phyloP scores from a whole-genome alignment of 2,797 vertebrate species.

The Aulostomus chinensis region DNA sequence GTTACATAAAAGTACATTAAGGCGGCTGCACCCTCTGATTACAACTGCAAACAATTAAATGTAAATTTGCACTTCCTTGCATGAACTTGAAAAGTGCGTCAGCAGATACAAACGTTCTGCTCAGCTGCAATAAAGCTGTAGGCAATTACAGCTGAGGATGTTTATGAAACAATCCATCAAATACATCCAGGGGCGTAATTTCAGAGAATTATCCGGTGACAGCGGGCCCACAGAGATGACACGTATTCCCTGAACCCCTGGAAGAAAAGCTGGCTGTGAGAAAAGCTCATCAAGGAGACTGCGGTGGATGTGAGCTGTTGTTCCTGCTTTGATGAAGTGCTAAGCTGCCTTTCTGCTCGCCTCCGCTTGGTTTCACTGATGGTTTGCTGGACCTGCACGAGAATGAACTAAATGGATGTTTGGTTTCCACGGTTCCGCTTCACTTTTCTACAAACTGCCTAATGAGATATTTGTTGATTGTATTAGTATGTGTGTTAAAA shows the following conservation, averaged over 20 bases:
- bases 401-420: constrained; percentile 22
- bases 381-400: constrained; percentile 32
- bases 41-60: constrained; percentile 39
- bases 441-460: constrained; percentile 16
- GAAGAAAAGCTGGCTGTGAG: constrained; percentile 23
- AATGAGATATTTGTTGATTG: too few relatives aligned
- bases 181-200: constrained; percentile 43
- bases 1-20: constrained; percentile 23
- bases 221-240: constrained; percentile 34
- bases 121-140: constrained; percentile 43
- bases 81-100: constrained; percentile 31
- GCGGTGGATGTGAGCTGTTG: constrained; percentile 22
- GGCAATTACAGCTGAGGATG: constrained; percentile 45
- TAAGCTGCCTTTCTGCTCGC: constrained; percentile 7
- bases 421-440: constrained; percentile 42
- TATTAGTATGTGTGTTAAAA: too few relatives aligned
- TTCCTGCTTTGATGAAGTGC: constrained; percentile 31
- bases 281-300: constrained; percentile 38
- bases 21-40: too few relatives aligned
- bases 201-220: constrained; percentile 47
- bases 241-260: constrained; percentile 11
- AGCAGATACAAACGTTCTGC: constrained; percentile 14
- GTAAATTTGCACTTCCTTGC: constrained; percentile 13
- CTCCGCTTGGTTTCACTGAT: constrained; percentile 31
- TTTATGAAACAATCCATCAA: constrained; percentile 65